Percentiles rank a stretch among this genome's conserved stretches.
Evolutionary conservation across 2,113 vertebrate genomes (phyloP).

Genomic region (Platichthys flesus): DNA sequence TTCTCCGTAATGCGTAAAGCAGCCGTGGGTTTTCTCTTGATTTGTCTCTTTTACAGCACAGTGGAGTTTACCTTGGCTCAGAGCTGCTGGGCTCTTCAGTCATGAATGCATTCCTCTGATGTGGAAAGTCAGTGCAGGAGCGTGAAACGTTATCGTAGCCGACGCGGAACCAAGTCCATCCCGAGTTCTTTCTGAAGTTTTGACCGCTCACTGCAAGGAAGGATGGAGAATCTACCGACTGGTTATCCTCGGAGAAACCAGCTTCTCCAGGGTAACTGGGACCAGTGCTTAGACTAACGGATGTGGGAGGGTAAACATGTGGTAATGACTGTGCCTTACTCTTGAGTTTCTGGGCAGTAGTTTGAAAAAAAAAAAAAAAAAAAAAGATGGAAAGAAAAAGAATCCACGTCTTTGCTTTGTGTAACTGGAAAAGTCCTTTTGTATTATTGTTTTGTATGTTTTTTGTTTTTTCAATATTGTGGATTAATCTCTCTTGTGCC

Average conservation of each 20-base stretch:
- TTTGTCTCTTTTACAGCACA: background rate
- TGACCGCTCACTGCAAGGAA: conserved; percentile 23
- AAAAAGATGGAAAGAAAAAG: conserved; percentile 30
- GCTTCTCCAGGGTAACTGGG: conserved; percentile 42
- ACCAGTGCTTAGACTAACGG: conserved; percentile 51
- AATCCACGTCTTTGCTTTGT: conserved; percentile 81
- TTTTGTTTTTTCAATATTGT: conserved; percentile 82
- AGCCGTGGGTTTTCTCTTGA: background rate
- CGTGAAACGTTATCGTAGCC: too few relatives aligned
- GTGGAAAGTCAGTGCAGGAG: conserved; percentile 14
- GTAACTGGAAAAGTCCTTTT: conserved; percentile 83
- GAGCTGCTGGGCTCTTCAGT: background rate
- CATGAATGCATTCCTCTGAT: conserved; percentile 10
- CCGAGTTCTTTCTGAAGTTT: conserved; percentile 19
- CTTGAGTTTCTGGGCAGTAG: conserved; percentile 71
- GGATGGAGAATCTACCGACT: conserved; percentile 49
- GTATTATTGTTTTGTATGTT: conserved; percentile 81
- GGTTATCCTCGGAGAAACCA: conserved; percentile 21
- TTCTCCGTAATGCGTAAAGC: background rate
- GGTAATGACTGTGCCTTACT: conserved; percentile 85
- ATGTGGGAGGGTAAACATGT: conserved; percentile 71
- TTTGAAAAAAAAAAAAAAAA: conserved; percentile 27
- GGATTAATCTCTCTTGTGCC: conserved; percentile 91
- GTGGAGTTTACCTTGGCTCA: conserved; percentile 10
- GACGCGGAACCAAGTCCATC: conserved; percentile 14